Evolutionary conservation across 1,140 invertebrate genomes (phyloP), one percentile per base, ranked within the genome.

Genomic region (Parasteatoda tepidariorum): DNA sequence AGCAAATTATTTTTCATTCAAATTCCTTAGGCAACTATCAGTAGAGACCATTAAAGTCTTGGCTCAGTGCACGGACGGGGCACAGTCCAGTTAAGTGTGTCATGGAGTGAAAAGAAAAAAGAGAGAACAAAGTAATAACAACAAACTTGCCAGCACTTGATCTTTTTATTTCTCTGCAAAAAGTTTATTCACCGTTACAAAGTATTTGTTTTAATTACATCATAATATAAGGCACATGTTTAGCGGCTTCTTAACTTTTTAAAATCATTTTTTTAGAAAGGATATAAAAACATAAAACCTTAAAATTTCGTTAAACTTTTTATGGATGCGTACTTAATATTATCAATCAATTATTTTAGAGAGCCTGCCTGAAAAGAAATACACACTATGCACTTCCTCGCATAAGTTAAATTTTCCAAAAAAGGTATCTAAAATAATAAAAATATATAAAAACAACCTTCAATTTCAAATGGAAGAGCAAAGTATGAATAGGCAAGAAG

Each of bases 151-250:
- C 78, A 82, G 78, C 78, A 82, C 78, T 81, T 82, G 30, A 30
- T 59, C 48, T 67, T 82, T 67, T 82, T 82, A 82, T 82, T 82
- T 64, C 78, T 70, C 55, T 82, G 54, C 33, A 82, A 82, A 82
- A 82, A 68, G 54, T 68, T 48, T 79, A 48, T 82, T 82, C 78
- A 68, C 55, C 57, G 28, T 33, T 82, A 82, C 78, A 82, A 82
- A 82, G 76, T 82, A 61, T 30, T 41, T 70, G 22, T 82, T 70
- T 61, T 48, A 66, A 66, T 82, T 61, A 70, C 62, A 64, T 38
- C 57, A 71, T 57, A 61, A 71, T 82, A 79, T 57, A 70, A 82
- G 78, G 78, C 78, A 82, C 78, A 82, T 82, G 78, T 82, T 82
- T 71, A 82, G 34, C 30, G 78, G 78, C 78, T 82, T 82, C 78